These are phyloP conservation scores for Drosophila navojoa DNA, from an alignment of 1,140 invertebrate genomes.

Conservation along the genomic window DNA sequence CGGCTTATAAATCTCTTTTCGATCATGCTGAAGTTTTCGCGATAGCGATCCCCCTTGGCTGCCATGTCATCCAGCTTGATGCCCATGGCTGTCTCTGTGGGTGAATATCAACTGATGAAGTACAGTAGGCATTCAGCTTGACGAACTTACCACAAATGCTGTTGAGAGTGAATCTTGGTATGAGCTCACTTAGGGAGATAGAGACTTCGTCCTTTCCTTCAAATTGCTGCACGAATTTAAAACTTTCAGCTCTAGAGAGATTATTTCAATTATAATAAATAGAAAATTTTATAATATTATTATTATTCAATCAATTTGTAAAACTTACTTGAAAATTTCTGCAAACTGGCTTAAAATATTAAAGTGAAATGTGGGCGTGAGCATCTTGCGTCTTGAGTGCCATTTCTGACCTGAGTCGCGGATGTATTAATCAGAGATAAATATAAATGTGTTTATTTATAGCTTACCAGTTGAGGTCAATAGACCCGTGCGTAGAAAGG, in stretches of 20 bases:
- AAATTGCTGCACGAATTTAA: conserved; percentile 71
- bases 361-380: conserved; percentile 96
- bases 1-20: conserved; percentile 66
- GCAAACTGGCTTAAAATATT: conserved; percentile 92
- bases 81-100: conserved; percentile 92
- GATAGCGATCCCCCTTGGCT: conserved; percentile 69
- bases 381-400: conserved; percentile 90
- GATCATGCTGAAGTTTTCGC: conserved; percentile 63
- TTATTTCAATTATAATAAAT: too few relatives aligned
- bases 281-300: too few relatives aligned
- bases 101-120: not conserved
- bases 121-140: not conserved
- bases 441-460: too few relatives aligned
- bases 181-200: conserved; percentile 60
- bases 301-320: not conserved
- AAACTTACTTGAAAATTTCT: conserved; percentile 87
- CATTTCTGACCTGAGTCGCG: conserved; percentile 87
- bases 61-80: conserved; percentile 84
- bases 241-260: conserved; percentile 76
- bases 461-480: conserved; percentile 86
- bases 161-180: conserved; percentile 90
- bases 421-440: not conserved
- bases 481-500: conserved; percentile 88
- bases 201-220: conserved; percentile 27
- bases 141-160: conserved; percentile 88